Conservation (phyloP, 1,140 invertebrate species). For the Bombyx mandarina region DNA sequence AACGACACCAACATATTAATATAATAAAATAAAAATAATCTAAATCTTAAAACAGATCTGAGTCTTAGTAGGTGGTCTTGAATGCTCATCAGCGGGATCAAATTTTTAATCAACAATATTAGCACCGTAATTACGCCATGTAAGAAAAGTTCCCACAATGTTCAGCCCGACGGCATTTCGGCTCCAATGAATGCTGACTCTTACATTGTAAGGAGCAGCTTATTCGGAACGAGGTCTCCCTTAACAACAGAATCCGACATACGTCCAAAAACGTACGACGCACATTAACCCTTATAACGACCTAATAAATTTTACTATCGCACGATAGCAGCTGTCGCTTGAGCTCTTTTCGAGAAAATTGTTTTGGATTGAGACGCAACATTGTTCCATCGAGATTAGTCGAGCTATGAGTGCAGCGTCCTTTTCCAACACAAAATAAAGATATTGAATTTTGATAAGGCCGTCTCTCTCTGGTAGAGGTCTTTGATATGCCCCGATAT, state of each 20-base stretch:
- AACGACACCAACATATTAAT: too few species aligned
- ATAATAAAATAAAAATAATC: too few species aligned
- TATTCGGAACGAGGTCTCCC: conserved; percentile 19
- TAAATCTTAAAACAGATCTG: too few species aligned
- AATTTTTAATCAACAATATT: conserved; percentile 24
- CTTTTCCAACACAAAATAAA: conserved; percentile 60
- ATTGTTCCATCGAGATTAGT: conserved; percentile 61
- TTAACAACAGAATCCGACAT: conserved; percentile 7
- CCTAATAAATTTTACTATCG: conserved; percentile 12
- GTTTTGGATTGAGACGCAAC: conserved; percentile 49
- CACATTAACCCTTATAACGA: conserved; percentile 9
- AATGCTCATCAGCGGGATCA: conserved; percentile 12
- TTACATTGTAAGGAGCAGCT: conserved; percentile 37
- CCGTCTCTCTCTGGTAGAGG: conserved; percentile 37
- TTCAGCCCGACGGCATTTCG: conserved; percentile 19
- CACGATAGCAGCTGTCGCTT: not conserved
- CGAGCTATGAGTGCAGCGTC: conserved; percentile 42
- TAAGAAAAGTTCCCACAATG: conserved; percentile 18
- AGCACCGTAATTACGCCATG: conserved; percentile 13
- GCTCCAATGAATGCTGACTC: conserved; percentile 20
- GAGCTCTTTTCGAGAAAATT: conserved; percentile 23
- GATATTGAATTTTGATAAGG: conserved; percentile 66
- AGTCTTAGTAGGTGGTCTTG: conserved; percentile 21
- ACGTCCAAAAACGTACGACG: conserved; percentile 6
- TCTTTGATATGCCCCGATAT: conserved; percentile 30